phyloP scores from a whole-genome alignment of 2,113 vertebrate genomes.

The Grallaria varia region DNA sequence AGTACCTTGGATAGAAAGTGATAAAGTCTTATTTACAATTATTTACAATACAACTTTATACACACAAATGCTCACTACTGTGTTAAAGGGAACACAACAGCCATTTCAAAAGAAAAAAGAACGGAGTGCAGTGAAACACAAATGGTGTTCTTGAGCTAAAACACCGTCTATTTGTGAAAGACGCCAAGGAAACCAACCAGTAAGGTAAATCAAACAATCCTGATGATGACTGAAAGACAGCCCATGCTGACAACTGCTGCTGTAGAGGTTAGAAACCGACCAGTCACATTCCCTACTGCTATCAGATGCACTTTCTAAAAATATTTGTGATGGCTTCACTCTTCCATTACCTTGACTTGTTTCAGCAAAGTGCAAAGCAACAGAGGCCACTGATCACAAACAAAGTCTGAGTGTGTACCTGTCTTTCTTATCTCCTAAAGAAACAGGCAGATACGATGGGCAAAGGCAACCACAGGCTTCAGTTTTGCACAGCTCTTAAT shows the following conservation, averaged over 20 bases:
- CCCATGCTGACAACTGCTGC: not conserved
- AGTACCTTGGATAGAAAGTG: not conserved
- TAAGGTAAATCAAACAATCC: not conserved
- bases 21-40: slow-evolving; percentile 40
- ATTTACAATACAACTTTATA: not conserved
- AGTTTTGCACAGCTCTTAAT: not conserved
- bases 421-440: not conserved
- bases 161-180: not conserved
- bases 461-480: not conserved
- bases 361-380: not conserved
- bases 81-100: not conserved
- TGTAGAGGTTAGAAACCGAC: not conserved
- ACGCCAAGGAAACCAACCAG: not conserved
- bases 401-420: not conserved
- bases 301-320: not conserved
- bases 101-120: not conserved
- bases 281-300: not conserved
- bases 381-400: not conserved
- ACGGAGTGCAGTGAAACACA: not conserved
- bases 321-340: not conserved
- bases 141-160: not conserved
- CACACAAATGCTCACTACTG: not conserved
- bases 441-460: not conserved
- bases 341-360: not conserved
- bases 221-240: not conserved